Evolutionary conservation across 2,113 vertebrate genomes (phyloP), one percentile per base, ranked within the genome.

Genomic region (Sander vitreus): DNA sequence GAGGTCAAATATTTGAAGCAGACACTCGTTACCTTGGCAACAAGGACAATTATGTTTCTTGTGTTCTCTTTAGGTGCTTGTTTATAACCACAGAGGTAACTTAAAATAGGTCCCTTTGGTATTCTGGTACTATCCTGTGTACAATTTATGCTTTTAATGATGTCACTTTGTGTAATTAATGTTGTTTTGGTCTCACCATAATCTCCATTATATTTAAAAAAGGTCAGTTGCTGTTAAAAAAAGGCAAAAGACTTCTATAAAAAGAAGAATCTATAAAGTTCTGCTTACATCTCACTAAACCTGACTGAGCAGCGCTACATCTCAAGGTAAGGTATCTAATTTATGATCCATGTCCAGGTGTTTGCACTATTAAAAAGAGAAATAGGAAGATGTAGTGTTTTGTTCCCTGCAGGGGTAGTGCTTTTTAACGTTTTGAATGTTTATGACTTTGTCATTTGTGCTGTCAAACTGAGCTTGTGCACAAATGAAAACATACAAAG

Each of bases 31-130:
- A 45, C 64, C 36, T 0, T 8, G 55, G 55, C 10, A 43, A 62
- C 47, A 45, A 21, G 53, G 47, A 54, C 65, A 75, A 76, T 81
- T 69, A 81, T 54, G 18, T 62, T 21, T 39, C 30, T 27, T 21
- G 0, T 50, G 27, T 66, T 73, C 36, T 15, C 66, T 77, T 16
- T 60, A 16, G 36, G 23, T 16, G 36, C 39, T 77, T 19, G 60
- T 66, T 80, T 51, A 5, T 12, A n/a, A n/a, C 13, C 64, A 55
- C 72, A 69, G 4, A 69, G 65, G 64, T 1, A 23, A 76, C 14
- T 73, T 48, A 50, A 76, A 81, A 55, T 1, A 8, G 23, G 39
- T 82, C 80, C 80, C 80, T 58, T 8, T 57, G 59, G 80, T 27
- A 25, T 76, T 71, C 25, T 36, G 23, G 3, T 15, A 0, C 21